Evolutionary conservation across 2,113 vertebrate genomes (phyloP).

Genomic region (Osmerus mordax): DNA sequence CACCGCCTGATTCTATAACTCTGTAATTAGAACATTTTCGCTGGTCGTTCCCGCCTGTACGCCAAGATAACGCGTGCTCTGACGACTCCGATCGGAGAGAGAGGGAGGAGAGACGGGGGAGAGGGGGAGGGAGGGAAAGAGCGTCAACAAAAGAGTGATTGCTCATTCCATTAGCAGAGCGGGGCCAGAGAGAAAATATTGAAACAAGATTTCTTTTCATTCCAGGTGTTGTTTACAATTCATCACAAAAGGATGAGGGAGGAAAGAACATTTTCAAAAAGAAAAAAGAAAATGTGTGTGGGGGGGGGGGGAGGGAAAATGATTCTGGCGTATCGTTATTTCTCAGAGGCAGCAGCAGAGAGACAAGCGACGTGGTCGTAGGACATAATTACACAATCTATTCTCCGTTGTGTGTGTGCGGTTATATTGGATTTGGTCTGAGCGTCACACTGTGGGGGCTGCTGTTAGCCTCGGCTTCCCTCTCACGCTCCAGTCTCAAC

Average conservation of each 20-base stretch:
- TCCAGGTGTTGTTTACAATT: constrained; percentile 45
- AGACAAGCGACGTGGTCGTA: too few species aligned
- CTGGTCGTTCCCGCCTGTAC: constrained; percentile 39
- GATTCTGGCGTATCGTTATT: constrained; percentile 17
- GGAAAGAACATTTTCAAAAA: constrained; percentile 17
- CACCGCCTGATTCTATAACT: constrained; percentile 59
- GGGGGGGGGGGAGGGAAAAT: too few species aligned
- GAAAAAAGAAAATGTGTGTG: constrained; percentile 11
- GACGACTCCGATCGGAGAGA: constrained; percentile 28
- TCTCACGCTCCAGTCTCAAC: too few species aligned
- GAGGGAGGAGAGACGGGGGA: not conserved
- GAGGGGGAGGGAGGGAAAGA: constrained; percentile 7
- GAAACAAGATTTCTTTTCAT: constrained; percentile 37
- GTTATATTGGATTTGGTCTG: too few species aligned
- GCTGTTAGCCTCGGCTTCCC: too few species aligned
- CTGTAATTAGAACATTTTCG: constrained; percentile 59
- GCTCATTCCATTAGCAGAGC: constrained; percentile 45
- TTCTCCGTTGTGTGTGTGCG: too few species aligned
- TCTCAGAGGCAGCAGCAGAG: constrained; percentile 31
- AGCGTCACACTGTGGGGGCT: too few species aligned
- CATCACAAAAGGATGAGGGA: constrained; percentile 34
- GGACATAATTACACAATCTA: too few species aligned
- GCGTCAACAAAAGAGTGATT: constrained; percentile 46
- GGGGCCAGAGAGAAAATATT: constrained; percentile 38
- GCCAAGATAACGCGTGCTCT: constrained; percentile 54